Evolutionary conservation across 2,113 vertebrate genomes (phyloP).

Genomic region (Amphiprion percula): DNA sequence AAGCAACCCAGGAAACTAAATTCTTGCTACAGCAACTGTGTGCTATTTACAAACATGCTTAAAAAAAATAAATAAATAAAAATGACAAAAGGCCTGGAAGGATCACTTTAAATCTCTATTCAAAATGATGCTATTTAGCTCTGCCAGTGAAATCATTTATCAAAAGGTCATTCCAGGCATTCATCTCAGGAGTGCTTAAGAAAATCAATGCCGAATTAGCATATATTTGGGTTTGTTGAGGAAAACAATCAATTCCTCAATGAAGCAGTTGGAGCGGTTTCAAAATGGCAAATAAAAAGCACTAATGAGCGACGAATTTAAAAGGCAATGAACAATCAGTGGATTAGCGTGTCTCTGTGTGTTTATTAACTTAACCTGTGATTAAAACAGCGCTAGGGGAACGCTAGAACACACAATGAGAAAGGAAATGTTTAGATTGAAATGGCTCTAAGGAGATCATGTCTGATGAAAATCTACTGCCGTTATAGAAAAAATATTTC

Average conservation of each 20-base stretch:
- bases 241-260: slow-evolving; percentile 49
- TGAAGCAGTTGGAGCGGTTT: slow-evolving; percentile 26
- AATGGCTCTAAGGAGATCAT: too few species aligned
- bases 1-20: slow-evolving; percentile 18
- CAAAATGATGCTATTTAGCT: slow-evolving; percentile 43
- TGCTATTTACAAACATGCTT: slow-evolving; percentile 14
- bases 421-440: too few species aligned
- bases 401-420: too few species aligned
- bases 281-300: slow-evolving; percentile 49
- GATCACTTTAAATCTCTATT: slow-evolving; percentile 12
- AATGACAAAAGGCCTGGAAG: not conserved
- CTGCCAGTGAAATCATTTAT: slow-evolving; percentile 25
- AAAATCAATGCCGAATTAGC: slow-evolving; percentile 57
- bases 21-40: not conserved
- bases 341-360: slow-evolving; percentile 13
- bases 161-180: slow-evolving; percentile 54
- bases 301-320: slow-evolving; percentile 53
- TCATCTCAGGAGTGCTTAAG: slow-evolving; percentile 35
- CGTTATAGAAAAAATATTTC: too few species aligned
- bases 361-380: slow-evolving; percentile 24
- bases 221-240: slow-evolving; percentile 46
- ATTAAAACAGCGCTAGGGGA: slow-evolving; percentile 2
- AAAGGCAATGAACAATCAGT: slow-evolving; percentile 44
- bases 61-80: not conserved
- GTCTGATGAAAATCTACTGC: too few species aligned